Percentiles rank a stretch among this genome's conserved stretches.
Evolutionary conservation across 2,113 vertebrate genomes (phyloP).

Genomic region (Synodontis membranacea): DNA sequence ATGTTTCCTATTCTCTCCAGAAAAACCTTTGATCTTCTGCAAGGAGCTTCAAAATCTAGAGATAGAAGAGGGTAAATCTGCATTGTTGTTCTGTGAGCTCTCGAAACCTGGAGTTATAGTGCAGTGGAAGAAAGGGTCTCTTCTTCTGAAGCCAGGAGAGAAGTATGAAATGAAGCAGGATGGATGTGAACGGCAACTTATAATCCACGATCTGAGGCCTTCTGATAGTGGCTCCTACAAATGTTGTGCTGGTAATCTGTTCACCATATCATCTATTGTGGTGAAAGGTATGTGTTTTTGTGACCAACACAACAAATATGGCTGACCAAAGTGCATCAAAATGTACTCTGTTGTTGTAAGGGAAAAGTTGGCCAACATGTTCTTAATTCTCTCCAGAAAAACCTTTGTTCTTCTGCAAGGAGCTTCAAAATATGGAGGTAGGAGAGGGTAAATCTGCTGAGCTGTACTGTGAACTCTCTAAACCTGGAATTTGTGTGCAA

Average conservation of each 20-base stretch:
- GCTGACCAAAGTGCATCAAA: background rate
- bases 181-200: slow-evolving; percentile 63
- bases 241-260: slow-evolving; percentile 32
- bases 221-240: slow-evolving; percentile 57
- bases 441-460: slow-evolving; percentile 75
- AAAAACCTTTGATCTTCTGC: slow-evolving; percentile 63
- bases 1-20: background rate
- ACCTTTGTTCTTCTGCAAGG: slow-evolving; percentile 67
- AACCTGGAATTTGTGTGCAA: slow-evolving; percentile 66
- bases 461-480: slow-evolving; percentile 81
- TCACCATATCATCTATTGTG: slow-evolving; percentile 48
- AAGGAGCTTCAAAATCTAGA: slow-evolving; percentile 68
- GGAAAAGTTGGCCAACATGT: background rate
- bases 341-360: no score
- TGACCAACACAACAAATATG: background rate
- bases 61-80: slow-evolving; percentile 65
- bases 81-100: slow-evolving; percentile 69
- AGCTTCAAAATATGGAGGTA: slow-evolving; percentile 69
- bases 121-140: slow-evolving; percentile 72
- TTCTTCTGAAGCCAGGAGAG: slow-evolving; percentile 57
- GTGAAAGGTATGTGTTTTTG: slow-evolving; percentile 30
- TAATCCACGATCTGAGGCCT: slow-evolving; percentile 61
- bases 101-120: slow-evolving; percentile 56
- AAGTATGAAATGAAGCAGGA: slow-evolving; percentile 63
- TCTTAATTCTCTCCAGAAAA: slow-evolving; percentile 47